Percentiles rank a stretch among this genome's conserved stretches.
Conservation (phyloP, 2,888 invertebrate species). For the Odontothrips loti region DNA sequence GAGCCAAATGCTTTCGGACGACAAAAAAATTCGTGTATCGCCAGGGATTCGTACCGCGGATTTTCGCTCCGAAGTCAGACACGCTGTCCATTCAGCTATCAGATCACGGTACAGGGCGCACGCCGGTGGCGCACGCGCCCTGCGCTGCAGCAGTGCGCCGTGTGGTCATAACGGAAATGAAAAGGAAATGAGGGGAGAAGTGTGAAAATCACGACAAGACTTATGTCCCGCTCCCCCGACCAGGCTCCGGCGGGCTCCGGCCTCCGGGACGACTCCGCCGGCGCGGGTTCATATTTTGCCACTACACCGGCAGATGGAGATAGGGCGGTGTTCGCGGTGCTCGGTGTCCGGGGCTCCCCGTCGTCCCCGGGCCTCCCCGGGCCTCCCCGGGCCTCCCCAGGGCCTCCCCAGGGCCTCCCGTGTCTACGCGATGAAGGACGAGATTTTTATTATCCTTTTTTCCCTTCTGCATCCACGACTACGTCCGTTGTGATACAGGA, state of each 20-base stretch:
- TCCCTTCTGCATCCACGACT: background rate
- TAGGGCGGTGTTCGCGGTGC: background rate
- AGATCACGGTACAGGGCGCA: too few relatives aligned
- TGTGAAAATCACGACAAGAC: constrained; percentile 5
- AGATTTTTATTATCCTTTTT: constrained; percentile 12
- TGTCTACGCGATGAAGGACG: background rate
- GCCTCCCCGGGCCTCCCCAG: background rate
- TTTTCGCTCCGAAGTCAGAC: too few relatives aligned
- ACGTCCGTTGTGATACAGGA: background rate
- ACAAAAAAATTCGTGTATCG: too few relatives aligned
- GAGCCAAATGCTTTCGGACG: too few relatives aligned
- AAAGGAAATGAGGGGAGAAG: background rate
- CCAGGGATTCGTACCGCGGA: too few relatives aligned
- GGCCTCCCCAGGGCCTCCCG: background rate
- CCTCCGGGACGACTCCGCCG: background rate
- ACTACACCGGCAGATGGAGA: background rate
- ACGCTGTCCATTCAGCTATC: too few relatives aligned
- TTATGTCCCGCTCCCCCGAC: background rate
- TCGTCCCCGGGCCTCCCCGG: background rate
- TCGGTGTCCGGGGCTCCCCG: background rate
- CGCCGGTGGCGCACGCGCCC: too few relatives aligned
- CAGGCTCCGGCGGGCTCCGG: too few relatives aligned
- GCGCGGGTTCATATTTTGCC: background rate
- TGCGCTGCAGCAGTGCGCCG: background rate
- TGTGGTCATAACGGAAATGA: background rate